phyloP scores from a whole-genome alignment of 1,140 invertebrate species.

The Charaxes varanes region DNA sequence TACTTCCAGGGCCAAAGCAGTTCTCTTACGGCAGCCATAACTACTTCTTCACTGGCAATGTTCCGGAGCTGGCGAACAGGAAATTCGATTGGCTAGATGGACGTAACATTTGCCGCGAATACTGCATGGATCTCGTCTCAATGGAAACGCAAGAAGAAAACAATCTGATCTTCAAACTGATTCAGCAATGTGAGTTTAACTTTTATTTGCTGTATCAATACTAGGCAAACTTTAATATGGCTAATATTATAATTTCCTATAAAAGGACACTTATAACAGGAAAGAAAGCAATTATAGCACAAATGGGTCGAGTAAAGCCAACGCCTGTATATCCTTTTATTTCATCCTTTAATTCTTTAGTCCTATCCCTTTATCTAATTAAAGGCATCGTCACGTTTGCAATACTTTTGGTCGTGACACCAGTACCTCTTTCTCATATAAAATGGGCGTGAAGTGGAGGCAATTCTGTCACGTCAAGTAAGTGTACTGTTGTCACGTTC shows the following conservation, averaged over 20 bases:
- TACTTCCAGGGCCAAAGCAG: constrained; percentile 86
- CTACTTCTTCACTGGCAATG: constrained; percentile 91
- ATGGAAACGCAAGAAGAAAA: constrained; percentile 93
- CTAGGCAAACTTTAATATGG: too few species aligned
- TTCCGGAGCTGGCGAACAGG: constrained; percentile 83
- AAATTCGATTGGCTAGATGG: constrained; percentile 93
- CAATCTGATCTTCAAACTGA: constrained; percentile 89
- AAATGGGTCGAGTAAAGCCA: too few species aligned
- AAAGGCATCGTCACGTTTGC: too few species aligned
- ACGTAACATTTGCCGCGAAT: constrained; percentile 91
- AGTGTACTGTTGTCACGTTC: too few species aligned
- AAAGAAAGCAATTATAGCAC: too few species aligned
- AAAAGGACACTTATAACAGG: too few species aligned
- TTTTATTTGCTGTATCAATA: not conserved
- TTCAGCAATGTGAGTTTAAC: constrained; percentile 85
- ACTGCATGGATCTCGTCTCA: constrained; percentile 93
- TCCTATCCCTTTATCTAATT: too few species aligned
- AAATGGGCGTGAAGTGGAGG: too few species aligned
- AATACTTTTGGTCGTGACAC: too few species aligned
- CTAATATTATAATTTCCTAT: not conserved
- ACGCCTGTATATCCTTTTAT: not conserved
- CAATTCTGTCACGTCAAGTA: too few species aligned
- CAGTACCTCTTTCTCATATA: too few species aligned
- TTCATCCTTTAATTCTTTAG: too few species aligned
- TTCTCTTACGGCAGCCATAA: constrained; percentile 90